These are phyloP conservation scores for Aurelia aurita complex sp. Pacific DNA, from an alignment of 30 jellyfish, hydroid and myxozoan species.

Conservation along the genomic window DNA sequence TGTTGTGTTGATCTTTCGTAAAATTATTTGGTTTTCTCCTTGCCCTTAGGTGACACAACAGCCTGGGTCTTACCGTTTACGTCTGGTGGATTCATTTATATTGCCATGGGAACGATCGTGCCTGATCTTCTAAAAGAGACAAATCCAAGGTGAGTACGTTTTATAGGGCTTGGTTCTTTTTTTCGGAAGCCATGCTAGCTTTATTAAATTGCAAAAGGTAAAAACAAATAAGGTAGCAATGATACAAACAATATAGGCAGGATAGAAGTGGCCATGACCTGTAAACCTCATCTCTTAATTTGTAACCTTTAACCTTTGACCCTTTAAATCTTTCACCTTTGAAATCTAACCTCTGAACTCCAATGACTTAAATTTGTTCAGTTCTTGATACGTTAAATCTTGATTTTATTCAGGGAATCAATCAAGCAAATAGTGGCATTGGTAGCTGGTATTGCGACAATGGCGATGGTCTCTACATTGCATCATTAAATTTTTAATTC, in stretches of 20 bases:
- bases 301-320: too few species aligned
- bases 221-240: too few species aligned
- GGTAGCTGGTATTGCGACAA: constrained; percentile 74
- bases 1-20: too few species aligned
- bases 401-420: constrained; percentile 63
- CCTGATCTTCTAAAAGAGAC: constrained; percentile 92
- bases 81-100: constrained; percentile 97
- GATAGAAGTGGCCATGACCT: too few species aligned
- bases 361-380: background rate
- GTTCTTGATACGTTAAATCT: background rate
- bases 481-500: constrained; percentile 55
- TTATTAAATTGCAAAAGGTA: too few species aligned
- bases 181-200: too few species aligned
- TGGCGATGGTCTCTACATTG: constrained; percentile 74
- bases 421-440: constrained; percentile 75
- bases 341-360: background rate
- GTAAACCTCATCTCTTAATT: too few species aligned
- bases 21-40: background rate
- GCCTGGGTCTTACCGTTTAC: constrained; percentile 98
- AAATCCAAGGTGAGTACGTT: constrained; percentile 57
- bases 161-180: background rate
- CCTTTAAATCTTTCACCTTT: too few species aligned
- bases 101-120: constrained; percentile 98
- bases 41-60: constrained; percentile 85
- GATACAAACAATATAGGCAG: too few species aligned